These are phyloP conservation scores for Notoglanidium macrostoma DNA, from an alignment of 2,797 vertebrate species.

Conservation along the genomic window DNA sequence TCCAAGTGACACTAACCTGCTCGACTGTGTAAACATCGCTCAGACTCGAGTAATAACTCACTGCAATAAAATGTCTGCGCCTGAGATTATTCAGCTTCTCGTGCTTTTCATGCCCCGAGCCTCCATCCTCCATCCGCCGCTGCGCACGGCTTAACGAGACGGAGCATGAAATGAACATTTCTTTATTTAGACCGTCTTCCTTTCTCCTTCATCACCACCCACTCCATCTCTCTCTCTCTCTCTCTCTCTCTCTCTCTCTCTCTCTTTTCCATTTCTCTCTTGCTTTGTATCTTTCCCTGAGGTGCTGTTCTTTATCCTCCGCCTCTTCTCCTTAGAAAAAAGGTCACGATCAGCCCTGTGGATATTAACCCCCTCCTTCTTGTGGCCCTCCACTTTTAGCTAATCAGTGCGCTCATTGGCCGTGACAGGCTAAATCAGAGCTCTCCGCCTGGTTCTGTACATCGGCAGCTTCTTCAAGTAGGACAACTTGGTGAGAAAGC, in stretches of 20 bases:
- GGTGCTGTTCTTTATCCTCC: constrained; percentile 39
- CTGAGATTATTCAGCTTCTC: constrained; percentile 8
- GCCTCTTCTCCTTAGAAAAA: constrained; percentile 41
- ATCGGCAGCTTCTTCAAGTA: constrained; percentile 42
- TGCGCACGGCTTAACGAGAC: constrained; percentile 2
- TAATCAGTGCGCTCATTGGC: constrained; percentile 52
- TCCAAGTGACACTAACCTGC: constrained; percentile 5
- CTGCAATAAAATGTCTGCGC: neutral
- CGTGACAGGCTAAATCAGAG: constrained; percentile 42
- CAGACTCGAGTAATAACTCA: constrained; percentile 7
- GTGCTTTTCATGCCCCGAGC: neutral
- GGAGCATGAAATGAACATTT: constrained; percentile 14
- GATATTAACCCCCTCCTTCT: neutral
- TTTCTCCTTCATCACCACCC: constrained; percentile 19
- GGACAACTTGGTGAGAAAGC: constrained; percentile 48
- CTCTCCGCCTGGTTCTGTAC: constrained; percentile 34
- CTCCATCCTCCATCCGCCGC: neutral
- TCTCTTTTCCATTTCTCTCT: constrained; percentile 2
- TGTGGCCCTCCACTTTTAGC: constrained; percentile 15
- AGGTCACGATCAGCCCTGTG: constrained; percentile 51
- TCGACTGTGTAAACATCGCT: constrained; percentile 14
- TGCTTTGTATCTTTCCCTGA: constrained; percentile 23
- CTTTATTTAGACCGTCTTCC: constrained; percentile 27
- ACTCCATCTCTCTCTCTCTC: constrained; percentile 19
- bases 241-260: constrained; percentile 8